phyloP scores from a whole-genome alignment of 2,113 vertebrate genomes.

The Halcyon malimbica region DNA sequence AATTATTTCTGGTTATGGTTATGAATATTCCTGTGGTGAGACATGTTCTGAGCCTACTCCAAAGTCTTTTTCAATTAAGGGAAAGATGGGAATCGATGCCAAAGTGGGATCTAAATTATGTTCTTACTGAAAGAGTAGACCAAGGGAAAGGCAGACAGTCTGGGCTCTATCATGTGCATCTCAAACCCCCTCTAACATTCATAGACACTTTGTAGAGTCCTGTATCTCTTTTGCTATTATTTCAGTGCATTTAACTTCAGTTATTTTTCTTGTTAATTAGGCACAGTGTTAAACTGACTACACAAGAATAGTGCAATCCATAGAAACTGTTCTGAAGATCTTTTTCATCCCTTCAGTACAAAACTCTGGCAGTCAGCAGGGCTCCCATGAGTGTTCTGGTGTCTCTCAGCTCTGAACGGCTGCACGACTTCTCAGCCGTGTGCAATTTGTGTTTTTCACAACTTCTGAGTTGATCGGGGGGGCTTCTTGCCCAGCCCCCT shows the following conservation, averaged over 20 bases:
- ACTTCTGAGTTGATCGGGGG: not conserved
- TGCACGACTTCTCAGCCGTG: not conserved
- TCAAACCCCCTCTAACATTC: not conserved
- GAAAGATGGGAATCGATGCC: not conserved
- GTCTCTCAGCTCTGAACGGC: not conserved
- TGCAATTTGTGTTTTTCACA: not conserved
- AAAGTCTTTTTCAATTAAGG: conserved; percentile 54
- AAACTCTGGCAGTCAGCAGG: not conserved
- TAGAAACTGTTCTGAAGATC: not conserved
- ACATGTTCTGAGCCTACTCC: conserved; percentile 45
- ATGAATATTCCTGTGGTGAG: conserved; percentile 41
- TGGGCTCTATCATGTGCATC: conserved; percentile 3
- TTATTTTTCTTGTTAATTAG: not conserved
- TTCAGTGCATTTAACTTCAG: not conserved
- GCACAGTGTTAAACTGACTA: not conserved
- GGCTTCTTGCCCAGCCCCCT: not conserved
- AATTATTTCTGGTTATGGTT: conserved; percentile 59
- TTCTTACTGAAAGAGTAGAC: conserved; percentile 14
- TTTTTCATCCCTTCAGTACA: not conserved
- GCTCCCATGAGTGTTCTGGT: rapidly evolving
- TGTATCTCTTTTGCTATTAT: not conserved
- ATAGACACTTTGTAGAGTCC: not conserved
- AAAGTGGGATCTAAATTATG: conserved; percentile 43
- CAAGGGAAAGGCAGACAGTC: conserved; percentile 15
- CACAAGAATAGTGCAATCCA: not conserved